phyloP scores from a whole-genome alignment of 2,888 invertebrate genomes.

The Terebella lapidaria region DNA sequence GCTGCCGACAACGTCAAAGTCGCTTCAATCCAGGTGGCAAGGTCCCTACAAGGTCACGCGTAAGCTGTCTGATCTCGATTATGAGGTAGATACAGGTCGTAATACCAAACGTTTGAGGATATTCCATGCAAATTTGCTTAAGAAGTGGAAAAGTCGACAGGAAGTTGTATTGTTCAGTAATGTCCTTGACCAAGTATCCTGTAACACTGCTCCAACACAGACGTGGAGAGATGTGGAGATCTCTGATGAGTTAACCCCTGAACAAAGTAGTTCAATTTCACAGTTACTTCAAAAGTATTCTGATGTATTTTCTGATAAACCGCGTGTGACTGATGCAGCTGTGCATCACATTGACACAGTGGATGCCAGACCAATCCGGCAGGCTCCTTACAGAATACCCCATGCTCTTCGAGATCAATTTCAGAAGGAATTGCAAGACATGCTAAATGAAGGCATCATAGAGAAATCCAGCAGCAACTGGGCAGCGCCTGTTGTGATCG shows the following conservation, averaged over 20 bases:
- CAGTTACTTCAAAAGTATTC: background rate
- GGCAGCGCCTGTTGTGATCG: background rate
- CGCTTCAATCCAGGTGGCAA: background rate
- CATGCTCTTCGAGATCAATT: background rate
- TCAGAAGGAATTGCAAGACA: background rate
- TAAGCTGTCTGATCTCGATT: background rate
- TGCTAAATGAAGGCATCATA: background rate
- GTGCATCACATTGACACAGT: background rate
- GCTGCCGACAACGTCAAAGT: background rate
- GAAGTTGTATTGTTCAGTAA: background rate
- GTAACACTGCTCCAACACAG: background rate
- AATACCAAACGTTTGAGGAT: background rate
- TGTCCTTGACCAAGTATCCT: background rate
- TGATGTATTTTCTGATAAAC: conserved; percentile 1
- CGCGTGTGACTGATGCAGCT: background rate
- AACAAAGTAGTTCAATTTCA: background rate
- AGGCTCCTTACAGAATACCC: background rate
- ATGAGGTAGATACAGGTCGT: background rate
- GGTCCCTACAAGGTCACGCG: background rate
- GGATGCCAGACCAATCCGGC: background rate
- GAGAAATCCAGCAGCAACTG: background rate
- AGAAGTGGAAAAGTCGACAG: background rate
- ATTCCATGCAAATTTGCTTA: background rate
- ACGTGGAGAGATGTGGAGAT: background rate
- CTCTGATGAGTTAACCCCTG: background rate